Percentiles rank a stretch among this genome's conserved stretches.
phyloP scores from a whole-genome alignment of 53 echinoderm and acorn worm genomes.

The Mesocentrotus franciscanus region DNA sequence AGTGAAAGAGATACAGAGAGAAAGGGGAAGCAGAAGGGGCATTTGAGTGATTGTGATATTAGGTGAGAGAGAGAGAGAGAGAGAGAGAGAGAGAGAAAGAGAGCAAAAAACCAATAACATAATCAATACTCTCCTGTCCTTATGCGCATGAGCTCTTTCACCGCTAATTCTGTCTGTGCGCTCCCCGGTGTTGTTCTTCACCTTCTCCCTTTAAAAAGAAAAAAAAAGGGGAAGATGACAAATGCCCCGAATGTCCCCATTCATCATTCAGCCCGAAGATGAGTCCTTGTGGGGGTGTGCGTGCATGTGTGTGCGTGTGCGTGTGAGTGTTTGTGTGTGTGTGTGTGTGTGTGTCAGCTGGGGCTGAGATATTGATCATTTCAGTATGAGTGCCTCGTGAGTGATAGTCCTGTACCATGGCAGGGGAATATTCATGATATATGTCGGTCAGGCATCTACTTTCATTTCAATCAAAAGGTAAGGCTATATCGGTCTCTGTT shows the following conservation, averaged over 20 bases:
- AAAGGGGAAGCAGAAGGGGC: neutral
- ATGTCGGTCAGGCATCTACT: conserved; percentile 6
- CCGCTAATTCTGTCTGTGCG: neutral
- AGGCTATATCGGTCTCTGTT: neutral
- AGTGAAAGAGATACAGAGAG: neutral
- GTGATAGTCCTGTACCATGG: neutral
- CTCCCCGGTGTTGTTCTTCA: neutral
- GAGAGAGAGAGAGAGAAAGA: neutral
- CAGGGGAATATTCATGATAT: conserved; percentile 29
- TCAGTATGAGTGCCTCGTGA: conserved; percentile 10
- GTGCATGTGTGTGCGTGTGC: neutral
- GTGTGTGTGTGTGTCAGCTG: conserved; percentile 1
- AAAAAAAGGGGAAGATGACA: neutral
- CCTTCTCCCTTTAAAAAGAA: neutral
- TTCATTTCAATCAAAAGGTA: conserved; percentile 2
- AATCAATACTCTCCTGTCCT: neutral
- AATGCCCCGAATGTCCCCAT: conserved; percentile 20
- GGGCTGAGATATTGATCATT: neutral
- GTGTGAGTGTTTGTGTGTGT: conserved; percentile 3
- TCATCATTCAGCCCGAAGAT: neutral
- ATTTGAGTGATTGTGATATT: neutral
- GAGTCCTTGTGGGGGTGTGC: neutral
- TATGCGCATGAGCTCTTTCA: conserved; percentile 1
- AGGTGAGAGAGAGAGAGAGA: neutral
- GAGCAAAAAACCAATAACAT: neutral